Evolutionary conservation across 2,113 vertebrate genomes (phyloP).

Genomic region (Saccopteryx bilineata): DNA sequence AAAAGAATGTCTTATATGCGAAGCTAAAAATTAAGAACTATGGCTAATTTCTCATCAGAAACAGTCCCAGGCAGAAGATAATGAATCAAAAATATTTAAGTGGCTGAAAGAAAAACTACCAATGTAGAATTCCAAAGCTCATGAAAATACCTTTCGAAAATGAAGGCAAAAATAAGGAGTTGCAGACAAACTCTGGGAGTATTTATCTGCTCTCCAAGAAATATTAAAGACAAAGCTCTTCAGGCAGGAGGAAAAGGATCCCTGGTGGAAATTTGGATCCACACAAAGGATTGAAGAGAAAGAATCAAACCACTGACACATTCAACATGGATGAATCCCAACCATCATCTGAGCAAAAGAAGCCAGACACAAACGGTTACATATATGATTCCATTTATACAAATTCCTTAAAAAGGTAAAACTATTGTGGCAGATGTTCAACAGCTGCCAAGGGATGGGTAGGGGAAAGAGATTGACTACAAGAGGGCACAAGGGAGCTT

Average conservation of each 20-base stretch:
- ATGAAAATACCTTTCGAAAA: not conserved
- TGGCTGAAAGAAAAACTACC: not conserved
- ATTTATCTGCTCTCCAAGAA: not conserved
- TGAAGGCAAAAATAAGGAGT: slow-evolving; percentile 3
- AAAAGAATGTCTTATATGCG: not conserved
- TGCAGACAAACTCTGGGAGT: not conserved
- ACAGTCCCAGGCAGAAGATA: not conserved
- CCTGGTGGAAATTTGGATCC: not conserved
- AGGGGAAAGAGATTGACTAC: not conserved
- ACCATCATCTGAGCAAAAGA: not conserved
- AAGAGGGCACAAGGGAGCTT: not conserved
- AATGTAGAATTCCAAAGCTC: not conserved
- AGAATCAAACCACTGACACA: not conserved
- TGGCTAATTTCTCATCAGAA: not conserved
- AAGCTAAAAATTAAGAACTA: not conserved
- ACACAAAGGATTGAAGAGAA: not conserved
- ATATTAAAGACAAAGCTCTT: not conserved
- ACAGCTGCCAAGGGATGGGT: not conserved
- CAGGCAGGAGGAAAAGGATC: not conserved
- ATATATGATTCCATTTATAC: not conserved
- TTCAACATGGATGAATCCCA: not conserved
- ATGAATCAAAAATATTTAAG: not conserved
- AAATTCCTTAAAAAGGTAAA: not conserved
- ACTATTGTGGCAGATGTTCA: not conserved
- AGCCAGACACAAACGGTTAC: not conserved